Base-by-base conservation (phyloP, 2,797 vertebrate genomes). In the Diplodus puntazzo region DNA sequence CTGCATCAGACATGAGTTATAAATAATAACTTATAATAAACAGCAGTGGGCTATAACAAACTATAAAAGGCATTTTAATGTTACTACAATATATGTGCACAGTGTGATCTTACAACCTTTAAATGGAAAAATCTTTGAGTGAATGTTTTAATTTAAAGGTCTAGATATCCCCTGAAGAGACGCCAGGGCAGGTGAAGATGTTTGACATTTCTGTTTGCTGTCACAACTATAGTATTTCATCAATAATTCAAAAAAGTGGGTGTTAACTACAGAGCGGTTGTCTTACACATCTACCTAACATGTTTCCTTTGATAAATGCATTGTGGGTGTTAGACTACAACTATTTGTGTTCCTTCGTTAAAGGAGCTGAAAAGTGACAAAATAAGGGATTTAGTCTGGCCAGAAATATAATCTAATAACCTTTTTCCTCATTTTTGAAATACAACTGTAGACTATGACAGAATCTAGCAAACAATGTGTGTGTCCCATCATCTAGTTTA, bases 131-230 rank as follows among this genome's bases (percentile, higher is more conserved):
- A 48, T 59, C 67, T 13, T 55, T 57, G 10, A 30, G 30, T 48
- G 11, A 71, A n/a, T 74, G 23, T 65, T 77, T 83, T 77, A 0
- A 68, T 65, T 75, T 39, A 67, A 77, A 81, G 34, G 63, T 76
- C 53, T 68, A 23, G n/a, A 58, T 64, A 34, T 80, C 1, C 59
- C 67, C 69, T 43, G 23, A 42, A 68, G 78, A 81, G 66, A 53
- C 0, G 5, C 49, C 73, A 45, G 48, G 73, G 71, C 62, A 83
- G 63, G 46, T 69, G 59, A 71, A 34, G 17, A 61, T 85, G 75
- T 80, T 74, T 85, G 64, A 77, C 74, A 80, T 76, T 83, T 83
- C 39, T 63, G 45, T 57, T 77, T 73, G 73, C 62, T 63, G 11
- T 80, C 30, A 30, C 25, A 79, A 59, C 52, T 73, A 12, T 53